Evolutionary conservation across 2,888 invertebrate genomes (phyloP), one percentile per base, ranked within the genome.

Genomic region (Brassicogethes aeneus): DNA sequence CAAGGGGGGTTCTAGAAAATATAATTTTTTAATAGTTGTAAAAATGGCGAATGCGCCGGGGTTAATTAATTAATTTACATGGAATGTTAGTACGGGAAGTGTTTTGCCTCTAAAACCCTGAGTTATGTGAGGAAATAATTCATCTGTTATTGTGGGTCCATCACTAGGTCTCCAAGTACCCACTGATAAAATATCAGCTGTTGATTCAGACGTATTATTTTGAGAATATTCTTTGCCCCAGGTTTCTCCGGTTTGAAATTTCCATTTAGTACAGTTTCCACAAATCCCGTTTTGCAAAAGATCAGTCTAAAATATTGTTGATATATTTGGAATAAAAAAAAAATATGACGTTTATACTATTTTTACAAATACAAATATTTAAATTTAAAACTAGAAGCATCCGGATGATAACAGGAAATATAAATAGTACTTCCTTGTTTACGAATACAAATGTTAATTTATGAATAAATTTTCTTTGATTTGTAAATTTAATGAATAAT

Each of bases 1-100:
- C 91, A 92, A 0, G 91, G 91, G 1, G 91, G 90, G 68, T 85
- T 87, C 91, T 92, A 61, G 50, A 74, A 65, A 39, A 30, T 36
- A 32, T 5, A 39, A 32, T 32, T 32, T 10, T 32, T 12, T 32
- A 13, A 12, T 13, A 10, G 14, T 5, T 32, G 10, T 32, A 32
- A 7, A 5, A 32, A 32, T 13, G 12, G 12, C 14, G 12, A 12
- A 10, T 32, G 12, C 3, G 7, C 13, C 32, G 14, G n/a, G n/a
- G n/a, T n/a, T n/a, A n/a, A n/a, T n/a, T n/a, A n/a, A n/a, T n/a
- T n/a, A n/a, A n/a, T n/a, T 74, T 69, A 90, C 91, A 65, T 91
- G 83, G 59, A 81, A 82, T 0, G 87, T 82, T 1, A 85, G 72
- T 17, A 91, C 72, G 0, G 86, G 82, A 46, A 92, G 64, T 13